Evolutionary conservation across 2,888 invertebrate species (phyloP).

Genomic region (Diploptera punctata): DNA sequence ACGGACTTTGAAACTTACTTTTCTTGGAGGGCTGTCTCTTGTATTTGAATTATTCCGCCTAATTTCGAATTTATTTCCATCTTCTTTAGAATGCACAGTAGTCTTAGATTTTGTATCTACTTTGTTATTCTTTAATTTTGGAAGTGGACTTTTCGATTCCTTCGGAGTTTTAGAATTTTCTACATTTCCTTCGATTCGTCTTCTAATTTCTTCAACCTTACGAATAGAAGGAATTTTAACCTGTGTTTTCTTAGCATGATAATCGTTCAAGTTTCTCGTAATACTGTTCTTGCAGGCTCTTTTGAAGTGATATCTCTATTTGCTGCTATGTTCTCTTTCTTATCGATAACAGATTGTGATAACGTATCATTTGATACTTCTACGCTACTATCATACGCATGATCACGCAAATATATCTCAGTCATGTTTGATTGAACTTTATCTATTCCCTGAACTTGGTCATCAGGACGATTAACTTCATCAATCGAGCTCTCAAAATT

Average conservation of each 20-base stretch:
- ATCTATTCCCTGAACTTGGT: not conserved
- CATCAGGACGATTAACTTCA: not conserved
- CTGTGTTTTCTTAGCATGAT: not conserved
- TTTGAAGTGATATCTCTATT: not conserved
- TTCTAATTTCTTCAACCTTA: not conserved
- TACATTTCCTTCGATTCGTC: not conserved
- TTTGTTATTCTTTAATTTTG: not conserved
- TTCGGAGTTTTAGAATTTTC: not conserved
- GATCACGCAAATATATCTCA: not conserved
- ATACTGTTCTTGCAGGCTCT: not conserved
- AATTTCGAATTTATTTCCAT: not conserved
- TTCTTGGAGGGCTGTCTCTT: constrained; percentile 54
- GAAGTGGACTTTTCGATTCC: not conserved
- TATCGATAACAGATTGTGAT: not conserved
- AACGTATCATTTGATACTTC: not conserved
- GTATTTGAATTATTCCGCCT: not conserved
- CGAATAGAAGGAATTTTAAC: not conserved
- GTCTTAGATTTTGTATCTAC: not conserved
- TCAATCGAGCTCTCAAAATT: not conserved
- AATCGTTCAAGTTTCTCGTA: not conserved
- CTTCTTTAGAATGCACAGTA: not conserved
- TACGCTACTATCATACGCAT: not conserved
- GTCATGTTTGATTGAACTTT: not conserved
- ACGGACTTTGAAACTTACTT: constrained; percentile 68
- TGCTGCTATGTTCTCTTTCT: not conserved